Evolutionary conservation across 2,888 invertebrate species (phyloP).

Genomic region (Petrophora chlorosata): DNA sequence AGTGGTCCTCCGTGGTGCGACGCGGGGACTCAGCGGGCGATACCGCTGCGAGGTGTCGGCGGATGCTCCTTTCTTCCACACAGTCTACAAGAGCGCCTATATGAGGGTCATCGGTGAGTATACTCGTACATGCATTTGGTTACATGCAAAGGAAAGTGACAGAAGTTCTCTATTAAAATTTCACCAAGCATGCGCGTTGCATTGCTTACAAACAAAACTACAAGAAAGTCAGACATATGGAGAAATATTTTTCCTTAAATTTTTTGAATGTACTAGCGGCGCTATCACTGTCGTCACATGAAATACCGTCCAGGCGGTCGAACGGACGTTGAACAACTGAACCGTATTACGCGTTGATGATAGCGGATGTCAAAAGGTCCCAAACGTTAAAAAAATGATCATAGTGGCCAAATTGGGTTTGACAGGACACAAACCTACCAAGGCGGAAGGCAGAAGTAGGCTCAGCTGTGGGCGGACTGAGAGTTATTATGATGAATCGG

Average conservation of each 20-base stretch:
- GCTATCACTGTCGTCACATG: too few relatives aligned
- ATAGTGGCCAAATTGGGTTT: neutral
- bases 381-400: neutral
- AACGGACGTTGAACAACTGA: too few relatives aligned
- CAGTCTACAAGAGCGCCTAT: constrained; percentile 85
- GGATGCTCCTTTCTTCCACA: constrained; percentile 89
- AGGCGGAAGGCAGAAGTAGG: neutral
- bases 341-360: too few relatives aligned
- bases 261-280: too few relatives aligned
- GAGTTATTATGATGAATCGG: neutral
- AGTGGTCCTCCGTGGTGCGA: constrained; percentile 87
- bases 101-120: constrained; percentile 89
- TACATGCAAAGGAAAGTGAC: too few relatives aligned
- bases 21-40: constrained; percentile 86
- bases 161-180: too few relatives aligned
- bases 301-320: too few relatives aligned
- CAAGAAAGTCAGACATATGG: too few relatives aligned
- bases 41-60: constrained; percentile 91
- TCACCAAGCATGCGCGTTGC: too few relatives aligned
- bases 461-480: neutral
- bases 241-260: too few relatives aligned
- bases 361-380: too few relatives aligned
- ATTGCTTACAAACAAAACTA: too few relatives aligned
- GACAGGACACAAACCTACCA: neutral
- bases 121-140: neutral